Evolutionary conservation across 2,888 invertebrate genomes (phyloP), one percentile per base, ranked within the genome.

Genomic region (Danaus chrysippus): DNA sequence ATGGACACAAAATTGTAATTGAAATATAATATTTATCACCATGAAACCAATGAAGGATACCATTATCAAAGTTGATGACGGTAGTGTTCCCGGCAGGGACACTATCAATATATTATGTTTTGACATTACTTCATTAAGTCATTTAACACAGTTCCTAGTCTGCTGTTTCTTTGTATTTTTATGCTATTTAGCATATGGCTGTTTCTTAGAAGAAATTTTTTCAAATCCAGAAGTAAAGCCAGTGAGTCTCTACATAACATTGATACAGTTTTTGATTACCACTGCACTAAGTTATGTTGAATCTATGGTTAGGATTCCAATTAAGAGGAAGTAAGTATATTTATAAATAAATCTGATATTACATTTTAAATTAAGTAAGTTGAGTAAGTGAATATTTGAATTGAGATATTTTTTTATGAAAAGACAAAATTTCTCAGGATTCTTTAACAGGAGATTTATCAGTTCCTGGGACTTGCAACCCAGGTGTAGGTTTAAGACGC

Each of bases 181-280:
- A 67, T 96, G 97, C 77, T 99, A 96, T 83, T 84, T 98, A 64
- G 91, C 97, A 0, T 98, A 98, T 91, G 98, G 98, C 59, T 98
- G 97, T 85, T 92, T 96, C 78, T 93, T 96, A 93, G 99, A 99
- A 86, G 86, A 98, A 54, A 96, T 99, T 78, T 99, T 98, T 82
- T 95, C 96, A 0, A 92, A 96, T n/a, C 94, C 96, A 19, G 97
- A 97, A 53, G 96, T 98, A 73, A 94, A 96, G 75, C 95, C 96
- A 0, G 96, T 95, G 76, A 98, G 98, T 54, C 95, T 98, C 95
- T 98, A 96, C 81, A 92, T 99, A 67, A 99, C 99, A 1, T 88
- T 98, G 62, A 92, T 98, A 13, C 98, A 99, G 86, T 99, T 99
- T 91, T 92, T 93, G 15, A 96, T 95, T 75, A 99, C 98, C 76